Conservation (phyloP, 2,113 vertebrate species). For the Xenus cinereus region DNA sequence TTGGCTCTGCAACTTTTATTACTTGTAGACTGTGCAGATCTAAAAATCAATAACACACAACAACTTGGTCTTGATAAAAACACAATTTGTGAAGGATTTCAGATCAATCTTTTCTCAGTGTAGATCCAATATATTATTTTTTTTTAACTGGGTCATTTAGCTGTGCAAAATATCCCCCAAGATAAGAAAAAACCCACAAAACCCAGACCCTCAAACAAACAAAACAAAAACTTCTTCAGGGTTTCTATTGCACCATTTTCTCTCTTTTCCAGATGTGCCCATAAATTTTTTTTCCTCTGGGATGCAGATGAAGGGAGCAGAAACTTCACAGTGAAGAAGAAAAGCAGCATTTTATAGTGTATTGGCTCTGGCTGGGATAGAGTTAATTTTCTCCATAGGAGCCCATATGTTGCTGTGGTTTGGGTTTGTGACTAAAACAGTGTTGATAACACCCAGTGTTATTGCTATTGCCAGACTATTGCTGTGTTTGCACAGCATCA, state of each 20-base stretch:
- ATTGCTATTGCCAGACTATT: neutral
- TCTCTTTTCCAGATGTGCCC: neutral
- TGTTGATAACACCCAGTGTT: neutral
- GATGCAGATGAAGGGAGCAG: neutral
- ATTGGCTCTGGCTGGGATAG: neutral
- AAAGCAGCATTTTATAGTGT: neutral
- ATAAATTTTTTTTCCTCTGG: neutral
- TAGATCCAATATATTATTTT: neutral
- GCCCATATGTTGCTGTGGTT: neutral
- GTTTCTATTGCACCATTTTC: neutral
- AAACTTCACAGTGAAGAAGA: neutral
- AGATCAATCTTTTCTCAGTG: constrained; percentile 20
- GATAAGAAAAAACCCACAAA: neutral
- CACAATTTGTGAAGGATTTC: constrained; percentile 32
- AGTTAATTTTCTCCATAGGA: neutral
- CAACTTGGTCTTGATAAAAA: constrained; percentile 52
- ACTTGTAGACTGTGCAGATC: neutral
- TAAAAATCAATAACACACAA: constrained; percentile 49
- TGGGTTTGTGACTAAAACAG: neutral
- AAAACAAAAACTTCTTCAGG: neutral
- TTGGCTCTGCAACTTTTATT: constrained; percentile 1
- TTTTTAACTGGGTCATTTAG: neutral
- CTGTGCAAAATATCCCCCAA: neutral
- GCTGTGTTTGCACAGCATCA: neutral
- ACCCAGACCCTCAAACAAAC: neutral